Evolutionary conservation across 2,797 vertebrate species (phyloP), one percentile per base, ranked within the genome.

Genomic region (Oreochromis grahami): DNA sequence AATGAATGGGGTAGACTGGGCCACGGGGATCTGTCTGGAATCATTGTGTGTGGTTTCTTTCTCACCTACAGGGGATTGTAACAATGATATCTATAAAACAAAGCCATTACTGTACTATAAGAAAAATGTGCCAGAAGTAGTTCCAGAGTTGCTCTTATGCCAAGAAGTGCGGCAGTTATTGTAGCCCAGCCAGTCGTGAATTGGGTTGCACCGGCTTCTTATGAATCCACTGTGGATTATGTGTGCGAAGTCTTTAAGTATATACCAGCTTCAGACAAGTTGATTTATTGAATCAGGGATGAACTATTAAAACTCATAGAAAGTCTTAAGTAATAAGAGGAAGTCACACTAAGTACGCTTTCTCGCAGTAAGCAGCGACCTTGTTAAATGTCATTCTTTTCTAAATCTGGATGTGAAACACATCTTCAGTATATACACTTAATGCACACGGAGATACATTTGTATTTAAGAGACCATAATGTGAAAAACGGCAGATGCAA

Each of bases 1-100:
- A 88, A 93, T 93, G 85, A 80, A 87, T 51, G 34, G 76, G 65
- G 52, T 52, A 58, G 77, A 74, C 81, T 58, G 76, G 82, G 79
- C 81, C 58, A 48, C 1, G 50, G 82, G 79, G 78, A 87, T 85
- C 68, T 81, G 58, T 83, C 84, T 80, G 34, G 83, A 82, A 65
- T 88, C 78, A 79, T 85, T 86, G 78, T 78, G 48, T 24, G 43
- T 56, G 51, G 60, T 81, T 90, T 92, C 78, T 83, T 72, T 87
- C 70, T 90, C 60, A 85, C 82, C 89, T 26, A 76, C 56, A 60
- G 79, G 84, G 77, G 88, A 79, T 81, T 82, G 77, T 70, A 76
- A 86, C 83, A 84, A 26, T 82, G 83, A 88, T 91, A 84, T 86
- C 82, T 87, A 78, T 86, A 84, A 84, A 82, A 79, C 68, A 74